Evolutionary conservation across 2,113 vertebrate species (phyloP).

Genomic region (Daphoenositta chrysoptera): DNA sequence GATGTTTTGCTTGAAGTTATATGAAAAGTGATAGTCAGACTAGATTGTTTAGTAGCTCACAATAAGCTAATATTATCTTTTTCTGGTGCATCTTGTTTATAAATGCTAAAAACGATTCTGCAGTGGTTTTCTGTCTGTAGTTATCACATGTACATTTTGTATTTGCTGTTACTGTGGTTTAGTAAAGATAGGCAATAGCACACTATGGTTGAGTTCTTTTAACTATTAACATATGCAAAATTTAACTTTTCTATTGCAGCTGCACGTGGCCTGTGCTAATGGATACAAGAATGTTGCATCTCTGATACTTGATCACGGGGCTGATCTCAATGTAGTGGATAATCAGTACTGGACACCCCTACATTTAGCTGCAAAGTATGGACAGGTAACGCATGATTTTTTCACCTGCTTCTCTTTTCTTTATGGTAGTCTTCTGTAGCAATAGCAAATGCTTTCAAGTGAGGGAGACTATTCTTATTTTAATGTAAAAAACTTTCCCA

Average conservation of each 20-base stretch:
- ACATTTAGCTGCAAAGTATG: slow-evolving; percentile 92
- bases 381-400: slow-evolving; percentile 79
- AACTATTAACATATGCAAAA: neutral
- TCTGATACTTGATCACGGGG: slow-evolving; percentile 80
- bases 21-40: neutral
- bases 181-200: neutral
- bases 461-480: neutral
- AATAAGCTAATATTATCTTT: neutral
- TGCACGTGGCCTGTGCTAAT: slow-evolving; percentile 90
- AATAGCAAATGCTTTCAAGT: neutral
- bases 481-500: neutral
- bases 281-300: slow-evolving; percentile 86
- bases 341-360: slow-evolving; percentile 88
- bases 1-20: neutral
- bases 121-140: neutral
- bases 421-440: neutral
- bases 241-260: slow-evolving; percentile 60
- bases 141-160: neutral
- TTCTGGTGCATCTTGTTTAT: neutral
- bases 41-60: neutral
- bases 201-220: neutral
- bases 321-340: slow-evolving; percentile 80
- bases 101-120: neutral
- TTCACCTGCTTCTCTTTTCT: neutral
- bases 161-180: neutral